These are phyloP conservation scores for Eueides isabella DNA, from an alignment of 1,140 invertebrate species.

Conservation along the genomic window DNA sequence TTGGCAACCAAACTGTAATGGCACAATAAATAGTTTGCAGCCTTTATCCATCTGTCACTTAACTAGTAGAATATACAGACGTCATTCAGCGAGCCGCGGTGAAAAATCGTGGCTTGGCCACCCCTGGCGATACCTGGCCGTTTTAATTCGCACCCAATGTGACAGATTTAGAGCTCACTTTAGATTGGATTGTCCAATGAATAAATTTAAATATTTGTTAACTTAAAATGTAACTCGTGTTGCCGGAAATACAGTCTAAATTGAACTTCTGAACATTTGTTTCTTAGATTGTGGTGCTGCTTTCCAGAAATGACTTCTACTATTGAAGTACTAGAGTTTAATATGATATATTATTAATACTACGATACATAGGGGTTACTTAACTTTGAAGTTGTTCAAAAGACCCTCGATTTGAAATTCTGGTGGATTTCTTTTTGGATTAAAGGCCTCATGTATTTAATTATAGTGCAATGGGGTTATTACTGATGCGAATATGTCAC, in stretches of 20 bases:
- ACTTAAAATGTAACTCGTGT: slow-evolving; percentile 82
- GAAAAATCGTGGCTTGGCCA: slow-evolving; percentile 74
- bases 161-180: slow-evolving; percentile 55
- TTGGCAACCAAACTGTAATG: slow-evolving; percentile 77
- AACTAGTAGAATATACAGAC: slow-evolving; percentile 82
- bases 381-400: slow-evolving; percentile 81
- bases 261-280: slow-evolving; percentile 78
- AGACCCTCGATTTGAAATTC: slow-evolving; percentile 76
- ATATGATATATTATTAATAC: slow-evolving; percentile 16
- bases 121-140: slow-evolving; percentile 52
- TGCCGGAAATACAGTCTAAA: slow-evolving; percentile 80
- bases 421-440: slow-evolving; percentile 80
- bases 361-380: slow-evolving; percentile 64
- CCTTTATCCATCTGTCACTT: slow-evolving; percentile 80
- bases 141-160: slow-evolving; percentile 37
- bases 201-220: slow-evolving; percentile 82
- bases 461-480: slow-evolving; percentile 73
- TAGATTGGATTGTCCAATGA: slow-evolving; percentile 53
- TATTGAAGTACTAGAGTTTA: slow-evolving; percentile 38
- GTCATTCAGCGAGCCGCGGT: slow-evolving; percentile 73
- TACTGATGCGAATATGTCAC: slow-evolving; percentile 61
- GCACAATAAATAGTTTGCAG: slow-evolving; percentile 80
- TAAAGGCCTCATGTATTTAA: slow-evolving; percentile 80
- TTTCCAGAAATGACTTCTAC: slow-evolving; percentile 55
- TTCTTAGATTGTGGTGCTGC: slow-evolving; percentile 56